These are phyloP conservation scores for Acrobeloides nanus DNA, from an alignment of 2,888 invertebrate genomes.

Conservation along the genomic window DNA sequence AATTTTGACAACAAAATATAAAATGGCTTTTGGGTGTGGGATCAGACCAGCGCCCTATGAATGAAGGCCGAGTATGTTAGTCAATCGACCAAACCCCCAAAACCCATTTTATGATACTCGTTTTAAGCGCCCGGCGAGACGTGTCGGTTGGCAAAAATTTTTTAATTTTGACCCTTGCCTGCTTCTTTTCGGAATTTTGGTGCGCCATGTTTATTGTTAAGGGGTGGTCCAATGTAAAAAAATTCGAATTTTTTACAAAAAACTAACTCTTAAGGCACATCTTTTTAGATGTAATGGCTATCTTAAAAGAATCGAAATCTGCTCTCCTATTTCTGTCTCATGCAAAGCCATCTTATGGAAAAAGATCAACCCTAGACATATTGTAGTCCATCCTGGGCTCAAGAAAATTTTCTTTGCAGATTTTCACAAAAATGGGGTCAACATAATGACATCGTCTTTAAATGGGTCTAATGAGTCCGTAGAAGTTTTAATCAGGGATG, in stretches of 20 bases:
- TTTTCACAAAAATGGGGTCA: not conserved
- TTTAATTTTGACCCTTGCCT: not conserved
- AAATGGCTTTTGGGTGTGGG: too few relatives aligned
- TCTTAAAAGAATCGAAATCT: conserved; percentile 17
- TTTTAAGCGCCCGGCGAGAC: too few relatives aligned
- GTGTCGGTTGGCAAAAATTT: too few relatives aligned
- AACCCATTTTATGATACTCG: too few relatives aligned
- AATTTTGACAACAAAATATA: too few relatives aligned
- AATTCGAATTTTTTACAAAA: not conserved
- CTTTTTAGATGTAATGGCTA: conserved; percentile 18
- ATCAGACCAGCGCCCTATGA: too few relatives aligned
- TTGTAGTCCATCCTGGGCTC: conserved; percentile 14
- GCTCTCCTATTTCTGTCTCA: conserved; percentile 8
- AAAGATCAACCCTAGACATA: conserved; percentile 14
- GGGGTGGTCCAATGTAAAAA: not conserved
- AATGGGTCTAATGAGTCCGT: too few relatives aligned
- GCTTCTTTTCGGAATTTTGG: too few relatives aligned
- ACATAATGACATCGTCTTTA: too few relatives aligned
- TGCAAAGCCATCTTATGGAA: conserved; percentile 18
- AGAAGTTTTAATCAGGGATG: not conserved
- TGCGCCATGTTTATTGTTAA: not conserved
- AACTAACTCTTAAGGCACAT: not conserved
- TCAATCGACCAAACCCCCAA: too few relatives aligned
- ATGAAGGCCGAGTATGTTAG: too few relatives aligned
- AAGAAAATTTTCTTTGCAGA: conserved; percentile 20